Percentiles rank a stretch among this genome's conserved stretches.
Conservation (phyloP, 92 coral and sea anemone genomes). For the Micromussa lordhowensis region DNA sequence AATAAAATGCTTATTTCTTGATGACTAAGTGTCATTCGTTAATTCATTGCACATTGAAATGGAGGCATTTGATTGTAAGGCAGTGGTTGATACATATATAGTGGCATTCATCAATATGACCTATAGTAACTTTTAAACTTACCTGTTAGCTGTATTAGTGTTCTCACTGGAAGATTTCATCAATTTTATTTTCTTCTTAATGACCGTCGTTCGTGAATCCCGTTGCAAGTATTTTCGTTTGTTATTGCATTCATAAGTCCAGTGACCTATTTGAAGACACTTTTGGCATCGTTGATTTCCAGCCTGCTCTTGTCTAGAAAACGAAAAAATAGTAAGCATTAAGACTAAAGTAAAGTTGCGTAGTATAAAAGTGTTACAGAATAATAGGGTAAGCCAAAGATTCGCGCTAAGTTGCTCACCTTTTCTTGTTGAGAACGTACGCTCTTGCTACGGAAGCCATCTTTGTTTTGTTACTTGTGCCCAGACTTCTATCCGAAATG, state of each 20-base stretch:
- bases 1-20: too few species aligned
- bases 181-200: conserved; percentile 90
- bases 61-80: too few species aligned
- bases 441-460: conserved; percentile 97
- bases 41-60: too few species aligned
- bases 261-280: conserved; percentile 96
- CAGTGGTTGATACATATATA: too few species aligned
- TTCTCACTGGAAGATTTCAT: conserved; percentile 7
- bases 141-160: conserved; percentile 9
- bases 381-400: background rate
- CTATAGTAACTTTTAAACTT: background rate
- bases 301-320: conserved; percentile 77
- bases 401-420: conserved; percentile 72
- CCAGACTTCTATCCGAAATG: background rate
- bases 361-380: background rate
- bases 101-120: too few species aligned
- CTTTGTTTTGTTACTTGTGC: conserved; percentile 30
- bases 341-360: background rate
- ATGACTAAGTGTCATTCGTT: too few species aligned
- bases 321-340: background rate
- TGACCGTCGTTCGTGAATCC: conserved; percentile 89
- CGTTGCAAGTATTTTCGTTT: conserved; percentile 95
- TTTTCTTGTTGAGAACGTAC: conserved; percentile 88
- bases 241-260: conserved; percentile 97
- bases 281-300: conserved; percentile 94